phyloP scores from a whole-genome alignment of 2,113 vertebrate species.

The Morphnarchus princeps region DNA sequence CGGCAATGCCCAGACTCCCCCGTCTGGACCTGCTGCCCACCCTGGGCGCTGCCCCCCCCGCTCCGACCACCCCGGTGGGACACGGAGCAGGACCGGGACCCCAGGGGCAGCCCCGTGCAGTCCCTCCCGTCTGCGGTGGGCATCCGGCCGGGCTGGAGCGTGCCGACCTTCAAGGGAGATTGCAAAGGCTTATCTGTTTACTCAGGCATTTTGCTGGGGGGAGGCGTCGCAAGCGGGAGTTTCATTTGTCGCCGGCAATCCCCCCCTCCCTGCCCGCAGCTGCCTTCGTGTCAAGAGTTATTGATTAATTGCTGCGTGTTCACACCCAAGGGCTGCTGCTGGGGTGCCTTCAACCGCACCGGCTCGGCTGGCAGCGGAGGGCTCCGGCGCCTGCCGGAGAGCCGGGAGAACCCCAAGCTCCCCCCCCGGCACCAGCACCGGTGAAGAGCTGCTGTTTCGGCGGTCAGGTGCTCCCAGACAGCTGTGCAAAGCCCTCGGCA shows the following conservation, averaged over 20 bases:
- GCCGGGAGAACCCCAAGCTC: not conserved
- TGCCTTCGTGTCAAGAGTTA: not conserved
- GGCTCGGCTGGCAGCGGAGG: not conserved
- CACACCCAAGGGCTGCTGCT: not conserved
- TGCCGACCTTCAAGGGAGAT: constrained; percentile 54
- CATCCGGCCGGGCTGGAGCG: not conserved
- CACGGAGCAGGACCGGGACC: not conserved
- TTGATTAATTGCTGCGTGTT: not conserved
- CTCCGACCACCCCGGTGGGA: not conserved
- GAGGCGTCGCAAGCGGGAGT: not conserved
- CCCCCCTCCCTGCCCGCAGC: not conserved
- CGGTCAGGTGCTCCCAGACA: not conserved
- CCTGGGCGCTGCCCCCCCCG: not conserved
- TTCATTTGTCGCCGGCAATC: not conserved
- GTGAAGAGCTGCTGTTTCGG: rapidly evolving
- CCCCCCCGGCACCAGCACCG: rapidly evolving
- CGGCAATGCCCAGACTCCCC: not conserved
- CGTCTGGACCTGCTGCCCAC: not conserved
- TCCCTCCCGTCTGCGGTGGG: not conserved
- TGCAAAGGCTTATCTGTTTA: constrained; percentile 51
- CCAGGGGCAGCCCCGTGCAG: rapidly evolving
- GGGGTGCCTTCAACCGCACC: not conserved
- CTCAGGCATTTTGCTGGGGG: constrained; percentile 46
- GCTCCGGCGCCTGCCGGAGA: not conserved
- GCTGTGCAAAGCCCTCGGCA: not conserved